Evolutionary conservation across 1,140 invertebrate species (phyloP), one percentile per base, ranked within the genome.

Genomic region (Drosophila lacteicornis): DNA sequence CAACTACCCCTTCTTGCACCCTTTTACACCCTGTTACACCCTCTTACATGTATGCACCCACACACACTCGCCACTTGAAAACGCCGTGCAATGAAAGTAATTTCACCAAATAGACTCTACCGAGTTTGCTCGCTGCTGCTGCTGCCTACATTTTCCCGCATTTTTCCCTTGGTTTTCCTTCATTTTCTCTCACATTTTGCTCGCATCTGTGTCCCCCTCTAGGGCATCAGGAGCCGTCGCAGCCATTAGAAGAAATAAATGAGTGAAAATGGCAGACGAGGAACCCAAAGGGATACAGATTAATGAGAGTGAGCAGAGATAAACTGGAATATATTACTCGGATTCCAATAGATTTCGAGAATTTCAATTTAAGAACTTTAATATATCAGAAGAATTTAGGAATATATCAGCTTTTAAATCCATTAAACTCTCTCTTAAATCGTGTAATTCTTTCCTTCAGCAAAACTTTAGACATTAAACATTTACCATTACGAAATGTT

Each of bases 31-130:
- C 33, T 3, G 9, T 36, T 55, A 58, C 47, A 56, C 19, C 40
- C 42, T 56, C 11, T 0, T 17, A 40, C 36, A 43, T 43, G 22
- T 46, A 49, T 47, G 19, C 59, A 33, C 27, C 45, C 65, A 80
- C 57, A 73, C 58, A 68, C 58, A 68, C 61, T 69, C 58, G 19
- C 69, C 81, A 82, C 85, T 90, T 75, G 82, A 76, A 80, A 74
- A 63, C 51, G 82, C 79, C 67, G 71, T 88, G 85, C 86, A 90
- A 91, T 85, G 85, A 91, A 91, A 85, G 85, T 91, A 90, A 90
- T 91, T 90, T 90, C 75, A 59, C 79, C 70, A 90, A 90, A 90
- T 79, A 90, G 81, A 90, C 85, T 90, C 66, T 60, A 86, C 71
- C 65, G 69, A 75, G 71, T 79, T 77, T 76, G 76, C 76, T 70